Conservation (phyloP, 2,797 vertebrate genomes). For the Acestrorhynchus altus region DNA sequence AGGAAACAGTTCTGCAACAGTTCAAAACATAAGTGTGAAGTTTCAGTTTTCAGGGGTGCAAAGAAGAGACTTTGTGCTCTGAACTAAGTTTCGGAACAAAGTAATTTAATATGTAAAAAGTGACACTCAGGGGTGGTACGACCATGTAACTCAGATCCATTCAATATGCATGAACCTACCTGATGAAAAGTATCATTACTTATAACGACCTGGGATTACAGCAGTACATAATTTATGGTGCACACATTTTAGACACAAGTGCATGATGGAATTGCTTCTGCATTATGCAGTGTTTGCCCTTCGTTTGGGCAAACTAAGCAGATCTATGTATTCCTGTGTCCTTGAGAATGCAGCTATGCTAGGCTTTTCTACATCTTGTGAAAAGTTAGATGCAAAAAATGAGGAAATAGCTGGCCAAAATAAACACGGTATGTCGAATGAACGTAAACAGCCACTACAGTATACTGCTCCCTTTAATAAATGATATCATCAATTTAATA, state of each 20-base stretch:
- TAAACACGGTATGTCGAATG: neutral
- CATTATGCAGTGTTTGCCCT: neutral
- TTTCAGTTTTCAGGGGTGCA: neutral
- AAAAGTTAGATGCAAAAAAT: neutral
- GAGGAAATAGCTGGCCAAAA: neutral
- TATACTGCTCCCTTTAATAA: neutral
- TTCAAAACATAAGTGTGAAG: neutral
- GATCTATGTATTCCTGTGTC: neutral
- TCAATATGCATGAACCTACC: constrained; percentile 68
- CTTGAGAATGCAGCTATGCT: neutral
- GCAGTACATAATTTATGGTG: constrained; percentile 4
- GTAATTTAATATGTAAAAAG: constrained; percentile 69
- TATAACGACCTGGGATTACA: constrained; percentile 33
- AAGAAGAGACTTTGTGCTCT: neutral
- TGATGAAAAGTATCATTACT: constrained; percentile 33
- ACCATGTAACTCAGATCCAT: constrained; percentile 60
- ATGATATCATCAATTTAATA: too few species aligned
- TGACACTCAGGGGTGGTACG: constrained; percentile 55
- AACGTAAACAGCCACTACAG: neutral
- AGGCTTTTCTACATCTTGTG: neutral
- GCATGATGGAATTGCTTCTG: neutral
- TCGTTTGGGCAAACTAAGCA: constrained; percentile 8
- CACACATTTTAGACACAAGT: constrained; percentile 7
- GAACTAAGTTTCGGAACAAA: constrained; percentile 28
- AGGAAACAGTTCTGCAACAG: neutral